Conservation (phyloP, 2,113 vertebrate genomes). For the Sorex fumeus region DNA sequence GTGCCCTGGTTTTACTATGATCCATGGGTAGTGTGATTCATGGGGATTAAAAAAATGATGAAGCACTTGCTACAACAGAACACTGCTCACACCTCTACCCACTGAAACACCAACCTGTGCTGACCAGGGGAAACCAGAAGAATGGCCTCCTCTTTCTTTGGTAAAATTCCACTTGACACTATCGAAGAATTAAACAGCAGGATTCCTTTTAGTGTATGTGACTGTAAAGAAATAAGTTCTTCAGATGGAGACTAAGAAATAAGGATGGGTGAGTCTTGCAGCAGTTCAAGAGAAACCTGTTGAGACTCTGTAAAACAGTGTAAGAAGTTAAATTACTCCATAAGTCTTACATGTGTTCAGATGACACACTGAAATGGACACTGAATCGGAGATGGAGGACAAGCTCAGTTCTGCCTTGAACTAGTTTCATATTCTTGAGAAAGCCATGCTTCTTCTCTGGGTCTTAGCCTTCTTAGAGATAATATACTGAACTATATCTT, state of each 20-base stretch:
- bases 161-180: constrained; percentile 25
- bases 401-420: background rate
- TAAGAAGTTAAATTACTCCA: background rate
- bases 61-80: background rate
- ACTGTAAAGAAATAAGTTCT: constrained; percentile 59
- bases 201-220: constrained; percentile 63
- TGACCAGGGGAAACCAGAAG: background rate
- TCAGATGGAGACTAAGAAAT: constrained; percentile 33
- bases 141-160: constrained; percentile 11
- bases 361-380: background rate
- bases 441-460: background rate
- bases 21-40: background rate
- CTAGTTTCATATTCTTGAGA: background rate
- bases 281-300: background rate
- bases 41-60: background rate
- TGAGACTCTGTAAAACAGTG: background rate
- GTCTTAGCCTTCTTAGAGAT: background rate
- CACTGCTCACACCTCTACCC: background rate
- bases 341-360: background rate
- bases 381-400: background rate
- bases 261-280: constrained; percentile 14
- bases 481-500: background rate
- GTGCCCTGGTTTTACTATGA: constrained; percentile 37
- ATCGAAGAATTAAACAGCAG: constrained; percentile 9
- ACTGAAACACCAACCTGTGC: background rate